Conservation (phyloP, 2,113 vertebrate genomes). For the Falcunculus frontatus region DNA sequence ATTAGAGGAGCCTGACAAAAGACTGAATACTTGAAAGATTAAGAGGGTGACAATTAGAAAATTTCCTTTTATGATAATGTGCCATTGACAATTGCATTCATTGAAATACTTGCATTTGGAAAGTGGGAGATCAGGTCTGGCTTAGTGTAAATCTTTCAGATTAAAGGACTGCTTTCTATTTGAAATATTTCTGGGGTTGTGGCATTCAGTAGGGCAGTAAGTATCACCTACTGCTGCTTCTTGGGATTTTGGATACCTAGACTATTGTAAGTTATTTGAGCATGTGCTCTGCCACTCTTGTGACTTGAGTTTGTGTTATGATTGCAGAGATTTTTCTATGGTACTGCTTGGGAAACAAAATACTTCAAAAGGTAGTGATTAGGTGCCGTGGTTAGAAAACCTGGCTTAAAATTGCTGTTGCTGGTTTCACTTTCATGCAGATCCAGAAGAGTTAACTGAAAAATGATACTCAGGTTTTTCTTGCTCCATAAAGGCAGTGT, state of each 20-base stretch:
- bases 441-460: neutral
- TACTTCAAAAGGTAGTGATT: neutral
- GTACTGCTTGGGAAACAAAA: neutral
- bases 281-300: accelerated
- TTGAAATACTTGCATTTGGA: neutral
- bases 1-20: neutral
- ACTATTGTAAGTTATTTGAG: neutral
- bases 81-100: neutral
- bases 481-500: neutral
- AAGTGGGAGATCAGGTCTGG: neutral
- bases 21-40: neutral
- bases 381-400: neutral
- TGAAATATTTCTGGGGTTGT: neutral
- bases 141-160: neutral
- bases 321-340: neutral
- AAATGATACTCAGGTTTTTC: neutral
- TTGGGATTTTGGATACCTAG: neutral
- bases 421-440: neutral
- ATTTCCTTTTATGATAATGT: neutral
- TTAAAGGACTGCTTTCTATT: neutral
- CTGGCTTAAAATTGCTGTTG: neutral
- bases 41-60: neutral
- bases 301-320: neutral
- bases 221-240: neutral
- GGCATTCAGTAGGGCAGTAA: neutral